Evolutionary conservation across 2,797 vertebrate genomes (phyloP), one percentile per base, ranked within the genome.

Genomic region (Acanthurus tractus): DNA sequence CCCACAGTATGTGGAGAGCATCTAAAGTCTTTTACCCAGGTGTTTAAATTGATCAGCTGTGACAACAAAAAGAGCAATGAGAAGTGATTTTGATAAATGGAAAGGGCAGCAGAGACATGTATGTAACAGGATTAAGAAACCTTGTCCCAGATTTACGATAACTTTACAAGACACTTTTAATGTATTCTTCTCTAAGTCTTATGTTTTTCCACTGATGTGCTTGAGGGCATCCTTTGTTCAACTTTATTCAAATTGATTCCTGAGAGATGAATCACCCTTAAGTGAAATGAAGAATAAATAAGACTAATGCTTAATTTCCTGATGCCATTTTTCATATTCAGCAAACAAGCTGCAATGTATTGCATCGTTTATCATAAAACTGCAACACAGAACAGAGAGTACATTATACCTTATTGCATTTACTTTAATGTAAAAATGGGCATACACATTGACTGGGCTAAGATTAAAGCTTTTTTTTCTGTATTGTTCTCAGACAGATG

Each of bases 31-130:
- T 84, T 70, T 38, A 46, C 54, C 11, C 1, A 62, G 74, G 70
- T 66, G 64, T 82, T 88, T 74, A 38, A 78, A 81, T 84, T 45
- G 63, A 91, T 91, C 71, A 78, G 63, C 67, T 70, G 78, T 88
- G 89, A 88, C 85, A 88, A 82, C 70, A 77, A 72, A 78, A 79
- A 70, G 63, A 67, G 74, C 62, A 25, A 71, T 52, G 61, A 86
- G 38, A 62, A 72, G 76, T 62, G 70, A 82, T 82, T 86, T 70
- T 40, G 44, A 78, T 86, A 88, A 89, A 77, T 69, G 61, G 70
- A 81, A 42, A 62, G 55, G 86, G 68, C 79, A 84, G 69, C 78
- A 63, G 67, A 46, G 62, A 76, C 77, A 79, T 58, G 15, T 25
- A 44, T 14, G 11, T 64, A 74, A 81, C 71, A 76, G 70, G 84